Evolutionary conservation across 2,797 vertebrate species (phyloP).

Genomic region (Eospalax fontanierii): DNA sequence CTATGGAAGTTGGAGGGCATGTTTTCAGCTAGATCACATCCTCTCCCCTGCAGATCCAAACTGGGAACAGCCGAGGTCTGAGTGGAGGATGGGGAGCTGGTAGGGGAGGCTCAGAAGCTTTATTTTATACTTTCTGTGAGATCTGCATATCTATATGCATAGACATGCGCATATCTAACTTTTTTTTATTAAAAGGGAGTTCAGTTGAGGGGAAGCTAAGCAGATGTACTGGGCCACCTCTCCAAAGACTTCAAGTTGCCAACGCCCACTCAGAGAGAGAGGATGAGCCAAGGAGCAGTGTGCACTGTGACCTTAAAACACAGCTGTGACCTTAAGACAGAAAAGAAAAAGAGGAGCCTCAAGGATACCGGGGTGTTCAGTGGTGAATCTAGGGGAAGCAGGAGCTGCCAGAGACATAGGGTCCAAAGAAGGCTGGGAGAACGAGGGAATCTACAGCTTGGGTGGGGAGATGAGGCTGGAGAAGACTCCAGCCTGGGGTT

Average conservation of each 20-base stretch:
- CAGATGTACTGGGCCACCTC: rapidly evolving
- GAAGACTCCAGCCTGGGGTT: rapidly evolving
- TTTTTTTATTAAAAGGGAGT: neutral
- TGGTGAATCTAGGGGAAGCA: neutral
- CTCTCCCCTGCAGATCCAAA: neutral
- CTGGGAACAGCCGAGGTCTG: neutral
- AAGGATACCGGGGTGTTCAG: too few species aligned
- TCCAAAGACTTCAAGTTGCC: neutral
- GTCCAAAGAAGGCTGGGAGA: neutral
- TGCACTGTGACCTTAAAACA: neutral
- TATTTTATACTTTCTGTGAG: neutral
- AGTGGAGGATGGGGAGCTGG: neutral
- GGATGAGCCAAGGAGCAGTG: rapidly evolving
- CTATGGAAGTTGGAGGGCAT: rapidly evolving
- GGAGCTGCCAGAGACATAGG: neutral
- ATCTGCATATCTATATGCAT: neutral
- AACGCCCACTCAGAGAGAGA: rapidly evolving
- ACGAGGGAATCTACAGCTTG: neutral
- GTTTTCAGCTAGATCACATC: neutral
- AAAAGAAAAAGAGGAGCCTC: neutral
- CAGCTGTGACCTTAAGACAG: neutral
- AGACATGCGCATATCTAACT: neutral
- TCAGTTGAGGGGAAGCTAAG: neutral
- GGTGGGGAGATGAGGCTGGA: neutral
- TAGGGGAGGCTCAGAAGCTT: neutral